Conservation (phyloP, 2,888 invertebrate species). For the Lomographa bimaculata region DNA sequence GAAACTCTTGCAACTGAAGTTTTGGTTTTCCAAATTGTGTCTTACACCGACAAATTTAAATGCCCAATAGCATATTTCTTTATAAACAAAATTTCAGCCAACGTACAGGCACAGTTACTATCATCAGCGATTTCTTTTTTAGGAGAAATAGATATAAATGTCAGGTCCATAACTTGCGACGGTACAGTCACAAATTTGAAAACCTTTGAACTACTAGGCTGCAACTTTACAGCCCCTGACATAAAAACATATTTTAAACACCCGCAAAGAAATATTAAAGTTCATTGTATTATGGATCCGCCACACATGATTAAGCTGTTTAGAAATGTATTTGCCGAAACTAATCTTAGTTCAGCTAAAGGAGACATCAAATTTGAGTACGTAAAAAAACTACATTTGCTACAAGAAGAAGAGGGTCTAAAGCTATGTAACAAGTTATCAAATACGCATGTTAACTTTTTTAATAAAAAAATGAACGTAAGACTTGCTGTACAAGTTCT, state of each 20-base stretch:
- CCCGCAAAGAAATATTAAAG: neutral
- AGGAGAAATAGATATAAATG: constrained; percentile 21
- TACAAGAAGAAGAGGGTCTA: constrained; percentile 24
- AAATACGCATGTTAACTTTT: constrained; percentile 1
- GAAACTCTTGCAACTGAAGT: neutral
- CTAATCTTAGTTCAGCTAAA: constrained; percentile 10
- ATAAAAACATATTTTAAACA: no score
- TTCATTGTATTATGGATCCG: constrained; percentile 23
- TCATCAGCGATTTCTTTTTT: constrained; percentile 18
- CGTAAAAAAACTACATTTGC: constrained; percentile 23
- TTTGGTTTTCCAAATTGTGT: neutral
- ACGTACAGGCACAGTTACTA: neutral
- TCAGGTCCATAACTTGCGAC: constrained; percentile 24
- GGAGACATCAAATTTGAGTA: constrained; percentile 19
- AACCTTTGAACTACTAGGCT: constrained; percentile 25
- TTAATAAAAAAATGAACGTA: constrained; percentile 25
- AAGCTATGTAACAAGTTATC: neutral
- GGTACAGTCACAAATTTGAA: constrained; percentile 15
- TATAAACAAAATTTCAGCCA: neutral
- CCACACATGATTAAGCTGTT: constrained; percentile 24
- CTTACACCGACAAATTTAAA: neutral
- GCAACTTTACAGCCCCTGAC: constrained; percentile 14
- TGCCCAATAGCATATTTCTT: constrained; percentile 1
- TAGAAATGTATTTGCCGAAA: constrained; percentile 22
- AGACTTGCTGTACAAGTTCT: constrained; percentile 22